These are phyloP conservation scores for Acanthochromis polyacanthus DNA, from an alignment of 2,113 vertebrate species.

Conservation along the genomic window DNA sequence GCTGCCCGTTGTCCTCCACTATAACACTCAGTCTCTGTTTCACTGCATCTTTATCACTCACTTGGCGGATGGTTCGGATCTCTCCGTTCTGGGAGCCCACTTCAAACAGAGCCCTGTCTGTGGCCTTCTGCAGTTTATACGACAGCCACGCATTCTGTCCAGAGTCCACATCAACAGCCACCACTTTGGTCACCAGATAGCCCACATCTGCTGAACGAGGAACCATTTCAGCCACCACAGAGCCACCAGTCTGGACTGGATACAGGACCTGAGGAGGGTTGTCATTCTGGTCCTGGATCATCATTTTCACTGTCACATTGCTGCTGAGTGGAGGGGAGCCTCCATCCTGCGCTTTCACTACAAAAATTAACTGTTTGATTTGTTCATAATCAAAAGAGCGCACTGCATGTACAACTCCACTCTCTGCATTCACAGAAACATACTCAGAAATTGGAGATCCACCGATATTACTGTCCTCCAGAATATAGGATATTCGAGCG, in stretches of 20 bases:
- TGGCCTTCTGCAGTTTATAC: too few species aligned
- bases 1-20: too few species aligned
- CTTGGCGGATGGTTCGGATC: too few species aligned
- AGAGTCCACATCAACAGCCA: slow-evolving; percentile 31
- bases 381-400: slow-evolving; percentile 61
- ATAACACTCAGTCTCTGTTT: too few species aligned
- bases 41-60: too few species aligned
- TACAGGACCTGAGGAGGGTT: slow-evolving; percentile 1
- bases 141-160: slow-evolving; percentile 17
- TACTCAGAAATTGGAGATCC: slow-evolving; percentile 36
- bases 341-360: slow-evolving; percentile 53
- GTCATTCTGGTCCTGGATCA: slow-evolving; percentile 6
- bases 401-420: slow-evolving; percentile 32
- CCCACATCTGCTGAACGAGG: slow-evolving; percentile 29
- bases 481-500: slow-evolving; percentile 49
- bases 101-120: too few species aligned
- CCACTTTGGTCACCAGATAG: slow-evolving; percentile 23
- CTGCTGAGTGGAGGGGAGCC: slow-evolving; percentile 58
- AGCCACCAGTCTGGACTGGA: slow-evolving; percentile 1
- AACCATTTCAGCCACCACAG: slow-evolving; percentile 8
- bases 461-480: background rate
- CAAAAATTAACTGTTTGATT: slow-evolving; percentile 27
- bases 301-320: slow-evolving; percentile 28
- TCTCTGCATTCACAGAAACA: slow-evolving; percentile 62
- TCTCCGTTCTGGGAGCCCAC: too few species aligned